Conservation (phyloP, 64 coral and sea anemone species). For the Acropora yongei region DNA sequence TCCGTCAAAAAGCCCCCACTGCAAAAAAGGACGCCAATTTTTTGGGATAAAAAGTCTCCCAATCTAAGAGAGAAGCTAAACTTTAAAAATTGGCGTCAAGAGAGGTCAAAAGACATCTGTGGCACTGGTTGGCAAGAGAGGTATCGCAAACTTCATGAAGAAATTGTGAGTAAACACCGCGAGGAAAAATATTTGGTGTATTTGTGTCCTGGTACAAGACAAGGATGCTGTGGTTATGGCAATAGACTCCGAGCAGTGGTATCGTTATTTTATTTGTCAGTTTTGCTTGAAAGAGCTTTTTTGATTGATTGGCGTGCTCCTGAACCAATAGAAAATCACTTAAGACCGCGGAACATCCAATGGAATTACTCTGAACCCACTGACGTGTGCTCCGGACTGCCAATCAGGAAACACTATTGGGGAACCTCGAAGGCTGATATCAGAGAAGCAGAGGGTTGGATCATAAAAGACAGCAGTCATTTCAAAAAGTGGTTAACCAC, state of each 20-base stretch:
- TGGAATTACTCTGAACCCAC: constrained; percentile 54
- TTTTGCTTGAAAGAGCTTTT: constrained; percentile 63
- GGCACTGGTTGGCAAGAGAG: constrained; percentile 68
- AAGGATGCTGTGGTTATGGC: constrained; percentile 71
- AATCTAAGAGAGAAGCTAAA: not conserved
- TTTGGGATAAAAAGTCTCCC: not conserved
- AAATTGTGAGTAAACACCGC: constrained; percentile 4
- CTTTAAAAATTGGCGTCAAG: constrained; percentile 7
- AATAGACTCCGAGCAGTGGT: constrained; percentile 56
- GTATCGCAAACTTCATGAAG: constrained; percentile 39
- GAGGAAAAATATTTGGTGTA: constrained; percentile 55
- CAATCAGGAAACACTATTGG: constrained; percentile 61
- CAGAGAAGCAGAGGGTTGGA: constrained; percentile 59
- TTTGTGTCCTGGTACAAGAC: constrained; percentile 51
- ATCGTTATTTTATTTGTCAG: constrained; percentile 60
- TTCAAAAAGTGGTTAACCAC: constrained; percentile 71
- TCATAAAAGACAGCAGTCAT: constrained; percentile 59
- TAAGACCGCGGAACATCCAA: constrained; percentile 45
- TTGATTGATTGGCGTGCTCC: constrained; percentile 69
- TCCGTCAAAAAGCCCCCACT: not conserved
- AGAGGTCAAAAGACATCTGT: constrained; percentile 22
- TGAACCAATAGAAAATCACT: constrained; percentile 70
- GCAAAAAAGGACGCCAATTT: not conserved
- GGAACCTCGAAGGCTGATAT: constrained; percentile 55
- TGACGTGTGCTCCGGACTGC: constrained; percentile 50